These are phyloP conservation scores for Muschampia plurimacula DNA, from an alignment of 2,888 invertebrate genomes.

Conservation along the genomic window DNA sequence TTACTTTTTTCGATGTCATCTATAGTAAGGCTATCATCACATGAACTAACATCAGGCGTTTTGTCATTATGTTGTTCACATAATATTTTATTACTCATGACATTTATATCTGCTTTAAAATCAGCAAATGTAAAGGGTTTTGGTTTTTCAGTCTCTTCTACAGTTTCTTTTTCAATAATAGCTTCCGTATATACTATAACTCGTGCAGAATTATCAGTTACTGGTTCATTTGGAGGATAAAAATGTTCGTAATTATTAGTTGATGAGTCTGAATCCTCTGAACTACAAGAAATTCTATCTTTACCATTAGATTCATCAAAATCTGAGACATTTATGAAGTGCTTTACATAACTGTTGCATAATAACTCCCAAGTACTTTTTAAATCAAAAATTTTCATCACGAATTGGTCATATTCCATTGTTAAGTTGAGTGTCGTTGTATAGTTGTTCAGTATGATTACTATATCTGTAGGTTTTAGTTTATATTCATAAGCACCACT, in stretches of 20 bases:
- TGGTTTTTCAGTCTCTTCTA: constrained; percentile 58
- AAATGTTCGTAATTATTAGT: constrained; percentile 73
- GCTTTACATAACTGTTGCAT: constrained; percentile 85
- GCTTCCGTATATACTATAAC: constrained; percentile 31
- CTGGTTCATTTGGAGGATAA: constrained; percentile 57
- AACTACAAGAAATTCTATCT: constrained; percentile 71
- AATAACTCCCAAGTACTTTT: constrained; percentile 87
- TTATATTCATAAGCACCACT: constrained; percentile 88
- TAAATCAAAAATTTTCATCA: constrained; percentile 86
- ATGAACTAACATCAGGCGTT: constrained; percentile 34
- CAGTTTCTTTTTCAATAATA: constrained; percentile 43
- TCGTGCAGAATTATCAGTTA: background rate
- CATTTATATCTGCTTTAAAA: constrained; percentile 76
- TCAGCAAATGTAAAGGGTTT: constrained; percentile 85
- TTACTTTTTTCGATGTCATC: constrained; percentile 23
- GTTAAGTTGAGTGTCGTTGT: constrained; percentile 83
- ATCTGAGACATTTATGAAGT: constrained; percentile 70
- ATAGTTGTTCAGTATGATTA: constrained; percentile 87
- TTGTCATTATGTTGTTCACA: constrained; percentile 42
- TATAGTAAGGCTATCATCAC: constrained; percentile 39
- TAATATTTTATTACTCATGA: constrained; percentile 50
- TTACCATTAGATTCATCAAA: constrained; percentile 72
- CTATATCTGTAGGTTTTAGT: constrained; percentile 86
- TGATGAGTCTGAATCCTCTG: constrained; percentile 71
- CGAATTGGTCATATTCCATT: constrained; percentile 84